Percentiles rank a stretch among this genome's conserved stretches.
phyloP scores from a whole-genome alignment of 1,140 invertebrate genomes.

The Lanistes nyassanus region DNA sequence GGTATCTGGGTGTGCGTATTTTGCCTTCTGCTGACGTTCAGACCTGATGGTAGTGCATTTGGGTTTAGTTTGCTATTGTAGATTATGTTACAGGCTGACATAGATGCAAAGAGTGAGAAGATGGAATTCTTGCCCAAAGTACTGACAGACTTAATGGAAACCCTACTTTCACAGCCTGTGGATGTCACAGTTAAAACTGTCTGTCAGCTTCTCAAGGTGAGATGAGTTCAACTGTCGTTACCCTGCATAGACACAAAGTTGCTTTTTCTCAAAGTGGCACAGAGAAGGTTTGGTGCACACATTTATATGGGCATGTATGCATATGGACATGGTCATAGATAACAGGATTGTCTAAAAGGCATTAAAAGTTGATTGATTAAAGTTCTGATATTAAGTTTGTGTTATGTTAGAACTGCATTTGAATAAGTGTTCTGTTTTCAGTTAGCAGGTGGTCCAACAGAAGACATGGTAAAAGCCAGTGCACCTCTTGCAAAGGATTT shows the following conservation, averaged over 20 bases:
- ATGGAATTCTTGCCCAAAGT: slow-evolving; percentile 40
- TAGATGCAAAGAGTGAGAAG: slow-evolving; percentile 35
- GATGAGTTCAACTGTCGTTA: neutral
- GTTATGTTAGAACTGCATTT: neutral
- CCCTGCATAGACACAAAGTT: neutral
- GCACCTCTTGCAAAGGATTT: neutral
- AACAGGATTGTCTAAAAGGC: neutral
- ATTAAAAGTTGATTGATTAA: neutral
- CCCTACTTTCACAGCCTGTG: slow-evolving; percentile 42
- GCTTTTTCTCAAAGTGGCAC: slow-evolving; percentile 25
- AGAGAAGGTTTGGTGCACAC: slow-evolving; percentile 26
- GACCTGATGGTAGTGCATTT: too few species aligned
- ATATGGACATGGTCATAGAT: neutral
- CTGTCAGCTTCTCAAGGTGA: slow-evolving; percentile 52
- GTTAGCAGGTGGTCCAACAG: slow-evolving; percentile 24
- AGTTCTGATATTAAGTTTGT: neutral
- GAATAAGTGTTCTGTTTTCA: slow-evolving; percentile 8
- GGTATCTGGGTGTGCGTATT: too few species aligned
- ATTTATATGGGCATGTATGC: neutral
- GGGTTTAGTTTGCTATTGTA: neutral
- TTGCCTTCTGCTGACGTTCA: too few species aligned
- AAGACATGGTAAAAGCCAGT: slow-evolving; percentile 2
- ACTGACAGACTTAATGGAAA: slow-evolving; percentile 41
- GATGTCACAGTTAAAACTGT: slow-evolving; percentile 49
- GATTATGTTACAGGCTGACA: slow-evolving; percentile 31